Evolutionary conservation across 2,888 invertebrate species (phyloP).

Genomic region (Meteorus colon): DNA sequence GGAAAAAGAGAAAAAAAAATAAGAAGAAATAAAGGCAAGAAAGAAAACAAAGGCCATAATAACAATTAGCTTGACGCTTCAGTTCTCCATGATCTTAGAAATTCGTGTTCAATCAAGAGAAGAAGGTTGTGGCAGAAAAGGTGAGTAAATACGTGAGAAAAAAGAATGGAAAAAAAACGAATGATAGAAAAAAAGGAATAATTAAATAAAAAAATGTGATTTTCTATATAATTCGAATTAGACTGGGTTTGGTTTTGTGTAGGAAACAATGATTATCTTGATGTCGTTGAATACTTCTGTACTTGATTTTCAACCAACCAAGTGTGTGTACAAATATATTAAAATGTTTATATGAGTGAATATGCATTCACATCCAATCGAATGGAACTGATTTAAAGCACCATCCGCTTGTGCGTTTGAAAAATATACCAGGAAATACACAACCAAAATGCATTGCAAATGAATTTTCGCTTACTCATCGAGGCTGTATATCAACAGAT

Average conservation of each 20-base stretch:
- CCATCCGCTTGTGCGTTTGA: neutral
- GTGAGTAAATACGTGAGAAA: neutral
- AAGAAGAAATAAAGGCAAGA: slow-evolving; percentile 1
- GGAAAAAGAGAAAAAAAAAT: slow-evolving; percentile 14
- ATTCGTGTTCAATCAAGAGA: slow-evolving; percentile 3
- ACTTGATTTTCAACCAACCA: neutral
- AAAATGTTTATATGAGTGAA: neutral
- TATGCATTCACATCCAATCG: slow-evolving; percentile 33
- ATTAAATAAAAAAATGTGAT: too few relatives aligned
- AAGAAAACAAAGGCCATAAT: slow-evolving; percentile 49
- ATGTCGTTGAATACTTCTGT: neutral
- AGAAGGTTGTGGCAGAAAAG: neutral
- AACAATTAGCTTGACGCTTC: slow-evolving; percentile 47
- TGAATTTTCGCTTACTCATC: slow-evolving; percentile 37
- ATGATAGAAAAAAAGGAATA: neutral
- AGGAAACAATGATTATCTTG: neutral
- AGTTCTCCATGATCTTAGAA: slow-evolving; percentile 18
- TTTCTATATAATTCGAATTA: too few relatives aligned
- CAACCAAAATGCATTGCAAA: slow-evolving; percentile 29
- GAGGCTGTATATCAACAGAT: neutral
- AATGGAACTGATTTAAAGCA: slow-evolving; percentile 44
- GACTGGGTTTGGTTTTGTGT: too few relatives aligned
- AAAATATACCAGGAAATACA: slow-evolving; percentile 12
- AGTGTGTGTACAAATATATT: neutral
- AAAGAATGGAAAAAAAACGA: neutral